Evolutionary conservation across 2,113 vertebrate species (phyloP).

Genomic region (Thamnophis sirtalis): DNA sequence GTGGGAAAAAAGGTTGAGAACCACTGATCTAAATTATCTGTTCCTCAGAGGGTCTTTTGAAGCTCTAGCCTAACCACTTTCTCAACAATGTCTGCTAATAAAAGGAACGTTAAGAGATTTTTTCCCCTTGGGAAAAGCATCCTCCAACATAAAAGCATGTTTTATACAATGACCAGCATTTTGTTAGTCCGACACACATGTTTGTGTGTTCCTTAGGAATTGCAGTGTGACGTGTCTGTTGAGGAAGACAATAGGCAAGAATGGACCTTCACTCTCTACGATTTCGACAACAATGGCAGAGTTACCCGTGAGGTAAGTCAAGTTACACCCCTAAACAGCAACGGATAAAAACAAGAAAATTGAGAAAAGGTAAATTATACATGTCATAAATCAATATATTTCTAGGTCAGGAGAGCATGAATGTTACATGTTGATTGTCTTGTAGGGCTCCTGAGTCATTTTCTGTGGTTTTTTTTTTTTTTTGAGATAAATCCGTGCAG

Average conservation of each 20-base stretch:
- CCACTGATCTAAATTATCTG: background rate
- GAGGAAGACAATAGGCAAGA: constrained; percentile 97
- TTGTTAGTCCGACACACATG: constrained; percentile 48
- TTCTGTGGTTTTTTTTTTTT: background rate
- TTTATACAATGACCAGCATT: constrained; percentile 16
- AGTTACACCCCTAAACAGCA: constrained; percentile 2
- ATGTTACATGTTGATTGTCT: background rate
- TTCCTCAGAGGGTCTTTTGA: background rate
- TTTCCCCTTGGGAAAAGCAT: background rate
- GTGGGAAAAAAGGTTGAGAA: too few relatives aligned
- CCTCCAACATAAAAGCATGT: background rate
- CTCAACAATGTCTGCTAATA: background rate
- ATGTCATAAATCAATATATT: background rate
- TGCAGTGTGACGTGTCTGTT: constrained; percentile 96
- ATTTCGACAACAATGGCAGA: constrained; percentile 98
- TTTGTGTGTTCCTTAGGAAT: constrained; percentile 79
- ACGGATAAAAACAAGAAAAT: background rate
- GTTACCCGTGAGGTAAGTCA: constrained; percentile 93
- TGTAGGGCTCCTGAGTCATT: too few relatives aligned
- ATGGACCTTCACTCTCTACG: constrained; percentile 98
- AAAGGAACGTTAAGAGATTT: background rate
- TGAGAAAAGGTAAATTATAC: background rate
- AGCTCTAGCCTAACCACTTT: background rate
- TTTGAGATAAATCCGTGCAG: background rate
- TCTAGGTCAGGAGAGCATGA: background rate